phyloP scores from a whole-genome alignment of 2,888 invertebrate genomes.

The Rhorus exstirpatorius region DNA sequence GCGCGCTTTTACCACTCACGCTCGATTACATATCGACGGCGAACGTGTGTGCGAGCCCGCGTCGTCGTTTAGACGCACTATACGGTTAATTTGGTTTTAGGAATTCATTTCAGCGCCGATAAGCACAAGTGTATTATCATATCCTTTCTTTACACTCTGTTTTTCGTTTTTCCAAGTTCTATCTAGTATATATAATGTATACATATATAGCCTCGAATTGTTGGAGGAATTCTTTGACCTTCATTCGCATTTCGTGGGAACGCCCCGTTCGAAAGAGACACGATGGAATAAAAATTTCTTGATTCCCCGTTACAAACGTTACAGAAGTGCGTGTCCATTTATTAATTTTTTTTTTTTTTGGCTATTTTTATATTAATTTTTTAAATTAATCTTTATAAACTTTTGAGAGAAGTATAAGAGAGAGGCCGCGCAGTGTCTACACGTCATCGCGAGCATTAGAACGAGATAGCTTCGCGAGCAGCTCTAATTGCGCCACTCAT shows the following conservation, averaged over 20 bases:
- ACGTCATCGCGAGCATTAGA: conserved; percentile 66
- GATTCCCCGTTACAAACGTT: conserved; percentile 12
- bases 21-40: conserved; percentile 9
- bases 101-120: conserved; percentile 81
- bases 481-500: conserved; percentile 68
- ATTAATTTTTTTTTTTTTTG: not conserved
- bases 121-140: conserved; percentile 67
- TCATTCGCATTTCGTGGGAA: conserved; percentile 55
- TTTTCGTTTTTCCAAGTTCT: conserved; percentile 11
- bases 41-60: conserved; percentile 36
- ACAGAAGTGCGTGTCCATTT: not conserved
- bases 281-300: conserved; percentile 28
- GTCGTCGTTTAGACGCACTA: conserved; percentile 21
- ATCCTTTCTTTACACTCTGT: conserved; percentile 34
- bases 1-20: conserved; percentile 43
- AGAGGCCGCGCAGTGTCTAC: conserved; percentile 42
- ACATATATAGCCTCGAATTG: not conserved
- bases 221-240: conserved; percentile 23
- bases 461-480: conserved; percentile 43
- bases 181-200: not conserved
- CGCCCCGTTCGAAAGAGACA: conserved; percentile 12
- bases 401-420: conserved; percentile 4
- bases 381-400: conserved; percentile 16
- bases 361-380: conserved; percentile 15
- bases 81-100: conserved; percentile 81